Evolutionary conservation across 2,797 vertebrate species (phyloP).

Genomic region (Amazona ochrocephala): DNA sequence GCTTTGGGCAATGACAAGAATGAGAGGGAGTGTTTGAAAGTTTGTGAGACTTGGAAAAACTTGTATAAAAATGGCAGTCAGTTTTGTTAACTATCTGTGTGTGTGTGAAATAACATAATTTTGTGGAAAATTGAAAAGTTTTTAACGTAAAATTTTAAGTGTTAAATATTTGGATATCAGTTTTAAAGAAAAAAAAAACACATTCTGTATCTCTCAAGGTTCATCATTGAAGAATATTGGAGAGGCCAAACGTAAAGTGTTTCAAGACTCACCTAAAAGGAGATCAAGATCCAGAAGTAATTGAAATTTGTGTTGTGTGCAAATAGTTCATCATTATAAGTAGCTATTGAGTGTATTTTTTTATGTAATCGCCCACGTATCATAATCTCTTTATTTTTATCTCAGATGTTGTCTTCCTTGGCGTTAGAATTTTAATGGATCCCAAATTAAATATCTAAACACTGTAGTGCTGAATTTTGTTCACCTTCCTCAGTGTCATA

Average conservation of each 20-base stretch:
- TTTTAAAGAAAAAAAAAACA: constrained; percentile 47
- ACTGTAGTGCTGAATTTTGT: constrained; percentile 60
- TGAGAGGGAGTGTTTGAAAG: constrained; percentile 65
- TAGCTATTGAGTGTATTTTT: constrained; percentile 58
- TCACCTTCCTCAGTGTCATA: constrained; percentile 55
- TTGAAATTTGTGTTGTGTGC: constrained; percentile 70
- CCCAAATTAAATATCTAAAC: constrained; percentile 56
- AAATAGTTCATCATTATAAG: constrained; percentile 54
- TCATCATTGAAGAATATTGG: constrained; percentile 70
- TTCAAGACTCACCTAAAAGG: constrained; percentile 74
- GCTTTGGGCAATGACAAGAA: constrained; percentile 67
- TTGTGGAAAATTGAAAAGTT: constrained; percentile 57
- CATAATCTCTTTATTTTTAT: constrained; percentile 34
- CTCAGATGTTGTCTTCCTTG: constrained; percentile 58
- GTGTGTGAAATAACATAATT: constrained; percentile 60
- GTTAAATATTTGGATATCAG: constrained; percentile 66
- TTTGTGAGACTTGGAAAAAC: constrained; percentile 67
- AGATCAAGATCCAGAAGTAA: constrained; percentile 77
- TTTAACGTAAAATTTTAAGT: constrained; percentile 61
- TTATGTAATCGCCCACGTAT: constrained; percentile 42
- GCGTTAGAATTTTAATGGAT: constrained; percentile 56
- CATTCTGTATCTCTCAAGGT: constrained; percentile 74
- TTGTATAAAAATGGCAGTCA: constrained; percentile 65
- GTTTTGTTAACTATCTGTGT: constrained; percentile 58
- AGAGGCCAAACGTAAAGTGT: constrained; percentile 71